Evolutionary conservation across 2,888 invertebrate genomes (phyloP), one percentile per base, ranked within the genome.

Genomic region (Clistopyga incitator): DNA sequence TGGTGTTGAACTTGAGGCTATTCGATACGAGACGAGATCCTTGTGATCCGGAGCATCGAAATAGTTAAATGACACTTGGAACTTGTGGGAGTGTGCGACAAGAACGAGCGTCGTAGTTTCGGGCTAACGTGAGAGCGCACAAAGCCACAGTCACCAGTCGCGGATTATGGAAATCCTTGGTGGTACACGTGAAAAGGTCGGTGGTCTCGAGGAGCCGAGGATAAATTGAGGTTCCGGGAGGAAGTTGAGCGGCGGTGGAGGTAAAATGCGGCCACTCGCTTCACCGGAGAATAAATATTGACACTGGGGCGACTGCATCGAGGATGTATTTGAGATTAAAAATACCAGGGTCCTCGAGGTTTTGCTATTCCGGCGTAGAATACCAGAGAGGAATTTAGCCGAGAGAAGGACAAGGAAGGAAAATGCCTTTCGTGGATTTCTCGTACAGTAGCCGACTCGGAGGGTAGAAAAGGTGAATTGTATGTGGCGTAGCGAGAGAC

Each of bases 291-390:
- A 83, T 83, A 86, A 81, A 84, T 78, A 86, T 79, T 79, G 82
- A 84, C 78, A 82, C 67, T 78, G 74, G 74, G 34, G 78, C 78
- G 75, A 68, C 74, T 78, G 52, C 76, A 77, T 76, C 61, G 70
- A 71, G 15, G 54, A 72, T 54, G 68, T 71, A 76, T 72, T 84
- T 65, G 78, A 81, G 82, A 86, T 86, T 84, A 79, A 86, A 84
- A 85, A 84, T 77, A 79, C 75, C 79, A 25, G 42, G 74, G 23
- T 61, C 67, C 11, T 59, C 18, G 50, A 38, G n/a, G n/a, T 15
- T 70, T 25, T 13, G 47, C 34, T 56, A n/a, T 67, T n/a, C 25
- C 56, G 45, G 68, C 78, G 68, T 23, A 25, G 74, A 59, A 59
- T 52, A 68, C n/a, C 13, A 20, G 54, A 68, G 67, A 47, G 34